Evolutionary conservation across 2,888 invertebrate genomes (phyloP).

Genomic region (Diaprepes abbreviatus): DNA sequence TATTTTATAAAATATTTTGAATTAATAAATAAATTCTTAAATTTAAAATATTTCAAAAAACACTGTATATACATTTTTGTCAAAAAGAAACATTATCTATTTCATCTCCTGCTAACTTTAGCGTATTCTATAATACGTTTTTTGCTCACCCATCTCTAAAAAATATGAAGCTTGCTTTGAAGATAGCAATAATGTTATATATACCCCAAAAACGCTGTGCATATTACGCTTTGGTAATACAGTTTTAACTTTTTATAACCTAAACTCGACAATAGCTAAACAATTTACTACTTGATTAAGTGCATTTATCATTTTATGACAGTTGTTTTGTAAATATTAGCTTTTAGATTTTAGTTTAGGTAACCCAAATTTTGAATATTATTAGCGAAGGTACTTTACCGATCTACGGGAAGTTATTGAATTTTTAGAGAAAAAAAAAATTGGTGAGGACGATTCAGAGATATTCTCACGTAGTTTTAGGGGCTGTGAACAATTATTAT

Average conservation of each 20-base stretch:
- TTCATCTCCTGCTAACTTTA: too few species aligned
- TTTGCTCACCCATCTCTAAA: too few species aligned
- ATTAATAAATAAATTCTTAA: too few species aligned
- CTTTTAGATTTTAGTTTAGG: constrained; percentile 27
- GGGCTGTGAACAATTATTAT: constrained; percentile 58
- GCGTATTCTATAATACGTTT: too few species aligned
- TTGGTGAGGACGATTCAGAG: constrained; percentile 23
- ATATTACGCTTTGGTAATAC: constrained; percentile 11
- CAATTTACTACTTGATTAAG: constrained; percentile 24
- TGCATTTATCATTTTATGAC: constrained; percentile 12
- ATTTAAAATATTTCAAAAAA: too few species aligned
- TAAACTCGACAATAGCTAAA: constrained; percentile 28
- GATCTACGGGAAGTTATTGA: not conserved
- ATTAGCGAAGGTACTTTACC: constrained; percentile 12
- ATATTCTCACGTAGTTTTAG: constrained; percentile 56
- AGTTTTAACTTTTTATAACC: constrained; percentile 20
- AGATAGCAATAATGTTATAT: too few species aligned
- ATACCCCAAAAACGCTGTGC: too few species aligned
- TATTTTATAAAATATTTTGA: too few species aligned
- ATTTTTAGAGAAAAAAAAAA: constrained; percentile 4
- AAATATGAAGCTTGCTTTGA: too few species aligned
- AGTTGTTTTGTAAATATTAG: constrained; percentile 24
- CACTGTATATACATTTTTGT: too few species aligned
- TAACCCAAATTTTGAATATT: constrained; percentile 17
- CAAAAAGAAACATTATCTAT: too few species aligned